Percentiles rank a stretch among this genome's conserved stretches.
phyloP scores from a whole-genome alignment of 2,797 vertebrate species.

The Hafferia zeledoni region DNA sequence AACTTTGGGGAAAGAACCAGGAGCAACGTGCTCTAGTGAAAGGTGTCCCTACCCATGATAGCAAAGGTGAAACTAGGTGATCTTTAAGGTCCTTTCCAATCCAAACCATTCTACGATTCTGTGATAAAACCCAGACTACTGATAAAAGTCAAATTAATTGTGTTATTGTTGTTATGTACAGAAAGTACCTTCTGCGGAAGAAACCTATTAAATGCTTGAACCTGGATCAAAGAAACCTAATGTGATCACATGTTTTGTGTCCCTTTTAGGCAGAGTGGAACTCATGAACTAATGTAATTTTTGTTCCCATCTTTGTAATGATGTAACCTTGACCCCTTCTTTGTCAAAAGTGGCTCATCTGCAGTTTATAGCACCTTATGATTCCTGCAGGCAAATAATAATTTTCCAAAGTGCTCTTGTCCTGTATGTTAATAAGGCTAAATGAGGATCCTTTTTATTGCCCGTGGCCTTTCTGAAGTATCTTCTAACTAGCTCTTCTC shows the following conservation, averaged over 20 bases:
- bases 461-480: constrained; percentile 1
- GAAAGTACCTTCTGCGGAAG: background rate
- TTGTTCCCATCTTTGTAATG: background rate
- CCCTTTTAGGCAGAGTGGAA: background rate
- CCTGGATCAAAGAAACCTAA: background rate
- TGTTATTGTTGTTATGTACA: background rate
- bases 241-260: background rate
- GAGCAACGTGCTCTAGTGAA: background rate
- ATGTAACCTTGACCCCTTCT: constrained; percentile 29
- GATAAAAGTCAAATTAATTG: background rate
- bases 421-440: constrained; percentile 56
- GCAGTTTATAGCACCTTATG: constrained; percentile 3
- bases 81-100: background rate
- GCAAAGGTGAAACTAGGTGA: background rate
- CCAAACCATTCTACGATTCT: background rate
- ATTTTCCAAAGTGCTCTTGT: constrained; percentile 11
- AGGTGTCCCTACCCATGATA: background rate
- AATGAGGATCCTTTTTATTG: constrained; percentile 56
- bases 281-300: background rate
- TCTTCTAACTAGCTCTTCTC: constrained; percentile 30
- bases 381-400: constrained; percentile 48
- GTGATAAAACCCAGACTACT: background rate
- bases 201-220: background rate
- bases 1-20: background rate
- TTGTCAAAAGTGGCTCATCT: constrained; percentile 30